Percentiles rank a stretch among this genome's conserved stretches.
These are phyloP conservation scores for Melozone crissalis DNA, from an alignment of 2,113 vertebrate genomes.

Conservation along the genomic window DNA sequence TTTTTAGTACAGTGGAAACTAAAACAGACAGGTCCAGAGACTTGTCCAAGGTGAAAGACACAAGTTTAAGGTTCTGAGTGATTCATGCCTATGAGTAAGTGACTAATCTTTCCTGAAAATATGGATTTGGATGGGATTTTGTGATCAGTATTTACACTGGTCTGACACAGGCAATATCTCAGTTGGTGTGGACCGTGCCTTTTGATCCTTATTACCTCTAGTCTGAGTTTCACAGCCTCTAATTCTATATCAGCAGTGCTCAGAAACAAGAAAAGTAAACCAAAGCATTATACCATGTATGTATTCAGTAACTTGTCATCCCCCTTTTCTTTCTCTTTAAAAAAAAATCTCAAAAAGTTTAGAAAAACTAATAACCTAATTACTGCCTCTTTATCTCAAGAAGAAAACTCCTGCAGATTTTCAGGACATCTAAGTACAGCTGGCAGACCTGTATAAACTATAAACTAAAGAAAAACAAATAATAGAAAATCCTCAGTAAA, in stretches of 20 bases:
- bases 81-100: neutral
- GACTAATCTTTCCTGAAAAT: neutral
- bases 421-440: neutral
- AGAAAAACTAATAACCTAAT: neutral
- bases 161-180: neutral
- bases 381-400: neutral
- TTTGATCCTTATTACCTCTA: neutral
- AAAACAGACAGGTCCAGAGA: neutral
- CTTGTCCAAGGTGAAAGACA: neutral
- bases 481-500: neutral
- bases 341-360: neutral
- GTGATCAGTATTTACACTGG: neutral
- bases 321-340: neutral
- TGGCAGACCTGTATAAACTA: neutral
- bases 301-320: neutral
- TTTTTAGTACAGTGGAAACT: neutral
- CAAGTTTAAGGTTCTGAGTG: neutral
- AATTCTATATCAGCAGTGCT: neutral
- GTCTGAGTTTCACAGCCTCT: neutral
- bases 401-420: neutral
- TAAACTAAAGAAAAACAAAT: neutral
- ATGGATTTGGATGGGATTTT: neutral
- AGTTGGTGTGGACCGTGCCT: neutral
- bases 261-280: neutral
- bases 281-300: neutral